A percentile compares a stretch with the other conserved stretches of the same genome.
Evolutionary conservation across 2,888 invertebrate species (phyloP).

Genomic region (Tribolium freemani): DNA sequence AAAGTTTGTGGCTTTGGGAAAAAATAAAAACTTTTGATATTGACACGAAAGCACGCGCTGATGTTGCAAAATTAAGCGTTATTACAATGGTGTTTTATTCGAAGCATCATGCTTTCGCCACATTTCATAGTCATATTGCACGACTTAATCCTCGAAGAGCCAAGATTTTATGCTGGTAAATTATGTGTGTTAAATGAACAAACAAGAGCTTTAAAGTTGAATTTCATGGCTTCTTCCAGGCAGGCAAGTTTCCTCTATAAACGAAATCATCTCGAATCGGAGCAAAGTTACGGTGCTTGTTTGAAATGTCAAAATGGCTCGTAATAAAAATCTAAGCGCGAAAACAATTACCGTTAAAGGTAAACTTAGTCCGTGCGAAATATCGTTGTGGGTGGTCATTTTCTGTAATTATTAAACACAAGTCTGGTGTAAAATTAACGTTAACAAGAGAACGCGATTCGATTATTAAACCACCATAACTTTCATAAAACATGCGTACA

Average conservation of each 20-base stretch:
- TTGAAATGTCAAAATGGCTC: constrained; percentile 26
- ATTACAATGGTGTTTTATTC: neutral
- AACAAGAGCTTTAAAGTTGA: constrained; percentile 34
- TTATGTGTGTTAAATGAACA: constrained; percentile 36
- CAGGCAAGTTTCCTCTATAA: constrained; percentile 15
- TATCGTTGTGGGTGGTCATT: constrained; percentile 58
- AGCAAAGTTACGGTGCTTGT: neutral
- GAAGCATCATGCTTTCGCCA: neutral
- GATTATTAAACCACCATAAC: constrained; percentile 60
- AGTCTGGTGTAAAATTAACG: constrained; percentile 58
- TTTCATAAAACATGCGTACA: constrained; percentile 58
- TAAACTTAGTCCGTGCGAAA: constrained; percentile 41
- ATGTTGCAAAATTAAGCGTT: neutral
- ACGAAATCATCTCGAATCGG: constrained; percentile 26
- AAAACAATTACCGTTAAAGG: constrained; percentile 21
- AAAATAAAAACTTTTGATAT: neutral
- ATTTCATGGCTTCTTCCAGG: constrained; percentile 31
- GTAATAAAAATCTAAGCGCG: constrained; percentile 22
- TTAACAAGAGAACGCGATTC: constrained; percentile 59
- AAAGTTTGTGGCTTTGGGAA: neutral
- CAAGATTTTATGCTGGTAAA: constrained; percentile 27
- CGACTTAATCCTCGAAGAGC: constrained; percentile 26
- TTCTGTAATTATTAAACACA: constrained; percentile 58
- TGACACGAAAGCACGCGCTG: neutral
- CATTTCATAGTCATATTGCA: constrained; percentile 14